Conservation (phyloP, 1,140 invertebrate species). For the Diachasma alloeum region DNA sequence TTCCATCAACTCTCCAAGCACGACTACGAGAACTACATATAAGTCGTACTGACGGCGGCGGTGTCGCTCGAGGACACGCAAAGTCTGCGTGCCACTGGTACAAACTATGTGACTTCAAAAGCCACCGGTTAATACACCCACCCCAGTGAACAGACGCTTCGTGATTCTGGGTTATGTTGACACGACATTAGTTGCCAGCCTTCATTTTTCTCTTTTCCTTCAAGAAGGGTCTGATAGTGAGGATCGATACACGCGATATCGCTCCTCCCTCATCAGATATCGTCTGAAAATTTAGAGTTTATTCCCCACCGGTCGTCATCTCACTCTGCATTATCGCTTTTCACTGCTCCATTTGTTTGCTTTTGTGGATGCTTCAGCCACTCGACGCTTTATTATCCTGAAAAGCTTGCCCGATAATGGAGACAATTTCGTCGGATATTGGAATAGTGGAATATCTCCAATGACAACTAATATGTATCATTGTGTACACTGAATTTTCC, state of each 20-base stretch:
- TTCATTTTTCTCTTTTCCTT: neutral
- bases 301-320: neutral
- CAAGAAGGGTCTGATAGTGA: neutral
- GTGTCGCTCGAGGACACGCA: conserved; percentile 44
- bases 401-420: neutral
- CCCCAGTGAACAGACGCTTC: conserved; percentile 30
- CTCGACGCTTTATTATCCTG: neutral
- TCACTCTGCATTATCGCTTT: too few relatives aligned
- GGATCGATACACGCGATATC: conserved; percentile 48
- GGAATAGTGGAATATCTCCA: neutral
- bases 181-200: conserved; percentile 22
- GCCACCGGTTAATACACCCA: conserved; percentile 41
- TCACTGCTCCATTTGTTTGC: too few relatives aligned
- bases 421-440: neutral
- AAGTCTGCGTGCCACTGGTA: conserved; percentile 50
- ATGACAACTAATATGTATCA: neutral
- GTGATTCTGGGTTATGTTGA: conserved; percentile 45
- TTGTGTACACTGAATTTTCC: neutral
- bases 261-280: conserved; percentile 2
- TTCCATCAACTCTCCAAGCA: neutral
- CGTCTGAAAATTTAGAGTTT: neutral
- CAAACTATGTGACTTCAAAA: conserved; percentile 56
- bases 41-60: conserved; percentile 1
- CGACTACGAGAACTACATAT: neutral
- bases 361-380: too few relatives aligned